Base-by-base conservation (phyloP, 2,888 invertebrate species). In the Pheosia gnoma region DNA sequence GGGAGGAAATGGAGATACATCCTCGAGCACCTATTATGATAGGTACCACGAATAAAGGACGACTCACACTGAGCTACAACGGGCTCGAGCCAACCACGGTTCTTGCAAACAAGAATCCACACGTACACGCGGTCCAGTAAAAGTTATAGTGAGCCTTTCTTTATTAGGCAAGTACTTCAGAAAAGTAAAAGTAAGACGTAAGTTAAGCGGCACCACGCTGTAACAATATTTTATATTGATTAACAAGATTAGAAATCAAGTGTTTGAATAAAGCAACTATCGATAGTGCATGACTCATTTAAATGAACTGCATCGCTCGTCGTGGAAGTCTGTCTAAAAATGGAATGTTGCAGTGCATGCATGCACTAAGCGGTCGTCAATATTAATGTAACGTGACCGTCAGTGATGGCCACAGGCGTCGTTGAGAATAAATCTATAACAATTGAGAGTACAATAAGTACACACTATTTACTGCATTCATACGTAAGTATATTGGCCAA, bases 1-100 rank as follows among this genome's bases (percentile, higher is more conserved):
- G 86, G 85, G 86, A 91, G 93, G 92, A 93, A 92, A 86, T 88
- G 84, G 81, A 79, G 89, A 87, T 86, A 83, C 85, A 90, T 84
- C 84, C 84, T 81, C 75, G 47, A 47, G n/a, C 47, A 11, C 47
- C n/a, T 47, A 47, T 47, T n/a, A 47, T 4, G 59, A 70, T 47
- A 47, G 7, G 4, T 8, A 47, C 47, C n/a, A 47, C 47, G n/a
- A 9, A 11, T n/a, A 10, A 47, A 47, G 4, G 47, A n/a, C n/a
- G 47, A 47, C 0, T 47, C 47, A 47, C 9, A 47, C 47, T n/a
- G 11, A 47, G 5, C 5, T 47, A n/a, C 5, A 47, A 5, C 11
- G n/a, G 47, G 47, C 9, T 47, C 47, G 9, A n/a, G 47, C 4
- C n/a, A 11, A 11, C 47, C 11, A n/a, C 11, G 47, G 47, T n/a